Conservation (phyloP, 2,113 vertebrate species). For the Engystomops pustulosus region DNA sequence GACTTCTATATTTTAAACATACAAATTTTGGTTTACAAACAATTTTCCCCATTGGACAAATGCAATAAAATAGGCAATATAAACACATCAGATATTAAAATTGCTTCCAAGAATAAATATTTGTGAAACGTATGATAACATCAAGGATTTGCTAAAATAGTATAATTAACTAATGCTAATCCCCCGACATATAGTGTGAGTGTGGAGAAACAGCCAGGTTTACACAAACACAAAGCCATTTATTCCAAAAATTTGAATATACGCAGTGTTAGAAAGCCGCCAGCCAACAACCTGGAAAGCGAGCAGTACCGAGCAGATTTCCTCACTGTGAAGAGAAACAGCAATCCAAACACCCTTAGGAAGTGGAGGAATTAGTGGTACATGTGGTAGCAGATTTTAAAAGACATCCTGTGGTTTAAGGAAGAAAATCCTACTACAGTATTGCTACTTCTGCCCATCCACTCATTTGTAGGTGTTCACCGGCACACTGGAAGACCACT, state of each 20-base stretch:
- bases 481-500: neutral
- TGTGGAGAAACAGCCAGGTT: neutral
- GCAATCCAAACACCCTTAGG: conserved; percentile 37
- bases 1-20: neutral
- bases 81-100: neutral
- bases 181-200: neutral
- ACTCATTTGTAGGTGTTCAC: conserved; percentile 15
- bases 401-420: conserved; percentile 47
- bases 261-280: neutral
- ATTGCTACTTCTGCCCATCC: conserved; percentile 23
- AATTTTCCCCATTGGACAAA: neutral
- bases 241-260: conserved; percentile 1
- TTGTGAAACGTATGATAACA: neutral
- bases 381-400: conserved; percentile 49
- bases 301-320: conserved; percentile 29
- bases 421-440: neutral
- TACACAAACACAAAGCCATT: conserved; percentile 4
- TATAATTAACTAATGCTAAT: neutral
- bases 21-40: neutral
- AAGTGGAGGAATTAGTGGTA: conserved; percentile 53
- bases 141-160: neutral
- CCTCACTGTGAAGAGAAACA: conserved; percentile 40
- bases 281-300: conserved; percentile 22
- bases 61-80: neutral
- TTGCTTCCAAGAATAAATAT: neutral